Evolutionary conservation across 1,140 invertebrate species (phyloP).

Genomic region (Zaprionus inermis): DNA sequence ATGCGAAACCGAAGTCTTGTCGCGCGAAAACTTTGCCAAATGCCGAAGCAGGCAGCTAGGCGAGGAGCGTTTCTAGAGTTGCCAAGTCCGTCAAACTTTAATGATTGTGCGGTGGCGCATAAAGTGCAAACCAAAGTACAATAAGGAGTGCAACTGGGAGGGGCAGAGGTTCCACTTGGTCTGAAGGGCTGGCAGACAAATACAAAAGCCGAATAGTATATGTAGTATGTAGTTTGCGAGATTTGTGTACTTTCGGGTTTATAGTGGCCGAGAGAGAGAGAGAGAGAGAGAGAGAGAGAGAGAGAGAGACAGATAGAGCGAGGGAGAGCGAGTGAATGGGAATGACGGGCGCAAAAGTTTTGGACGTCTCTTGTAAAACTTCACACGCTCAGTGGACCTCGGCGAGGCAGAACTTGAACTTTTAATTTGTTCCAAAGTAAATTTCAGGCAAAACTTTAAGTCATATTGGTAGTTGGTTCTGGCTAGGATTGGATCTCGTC

Average conservation of each 20-base stretch:
- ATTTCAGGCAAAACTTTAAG: constrained; percentile 65
- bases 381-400: constrained; percentile 65
- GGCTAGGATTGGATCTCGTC: constrained; percentile 10
- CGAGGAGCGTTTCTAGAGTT: constrained; percentile 25
- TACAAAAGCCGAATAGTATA: constrained; percentile 20
- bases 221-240: constrained; percentile 18
- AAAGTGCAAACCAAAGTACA: constrained; percentile 73
- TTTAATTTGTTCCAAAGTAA: constrained; percentile 76
- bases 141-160: constrained; percentile 53
- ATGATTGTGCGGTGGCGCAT: constrained; percentile 75
- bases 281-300: background rate
- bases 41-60: background rate
- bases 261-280: background rate
- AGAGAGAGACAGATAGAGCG: constrained; percentile 1
- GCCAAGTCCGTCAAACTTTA: constrained; percentile 68
- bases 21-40: constrained; percentile 50
- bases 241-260: constrained; percentile 26
- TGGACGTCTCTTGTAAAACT: constrained; percentile 67
- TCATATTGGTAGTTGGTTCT: constrained; percentile 54
- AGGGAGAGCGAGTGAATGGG: background rate
- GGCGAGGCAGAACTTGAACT: constrained; percentile 64
- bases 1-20: constrained; percentile 35
- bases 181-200: constrained; percentile 16
- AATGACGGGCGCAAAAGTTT: constrained; percentile 50
- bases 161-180: no score